Evolutionary conservation across 2,797 vertebrate species (phyloP).

Genomic region (Odontamblyopus lacepedii): DNA sequence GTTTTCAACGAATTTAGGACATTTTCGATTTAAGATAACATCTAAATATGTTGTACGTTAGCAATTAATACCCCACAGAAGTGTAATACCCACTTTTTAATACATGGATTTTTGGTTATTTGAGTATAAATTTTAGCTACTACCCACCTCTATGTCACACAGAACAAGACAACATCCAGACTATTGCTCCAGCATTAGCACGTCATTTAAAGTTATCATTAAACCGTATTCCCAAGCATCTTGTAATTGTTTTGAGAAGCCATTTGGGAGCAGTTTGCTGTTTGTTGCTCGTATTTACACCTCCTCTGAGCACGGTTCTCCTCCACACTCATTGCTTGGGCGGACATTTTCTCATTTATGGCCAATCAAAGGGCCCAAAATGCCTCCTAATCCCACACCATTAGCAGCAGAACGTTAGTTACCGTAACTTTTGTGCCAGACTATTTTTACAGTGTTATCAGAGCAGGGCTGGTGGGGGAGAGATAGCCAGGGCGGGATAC

Average conservation of each 20-base stretch:
- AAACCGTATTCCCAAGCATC: neutral
- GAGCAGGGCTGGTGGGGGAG: conserved; percentile 22
- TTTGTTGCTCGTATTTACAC: conserved; percentile 28
- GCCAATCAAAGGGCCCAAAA: conserved; percentile 41
- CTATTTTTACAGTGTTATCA: conserved; percentile 15
- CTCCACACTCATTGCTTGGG: conserved; percentile 1
- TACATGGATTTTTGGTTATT: neutral
- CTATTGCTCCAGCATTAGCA: neutral
- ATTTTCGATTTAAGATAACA: no score
- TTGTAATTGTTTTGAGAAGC: conserved; percentile 4
- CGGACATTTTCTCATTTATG: conserved; percentile 31
- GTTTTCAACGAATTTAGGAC: no score
- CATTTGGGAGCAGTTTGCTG: conserved; percentile 1
- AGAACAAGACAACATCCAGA: neutral
- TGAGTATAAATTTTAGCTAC: neutral
- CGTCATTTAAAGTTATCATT: conserved; percentile 12
- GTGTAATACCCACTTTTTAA: no score
- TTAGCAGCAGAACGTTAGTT: conserved; percentile 6
- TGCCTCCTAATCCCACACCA: conserved; percentile 15
- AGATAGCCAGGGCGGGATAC: conserved; percentile 53
- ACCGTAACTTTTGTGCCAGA: neutral
- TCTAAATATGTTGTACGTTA: no score
- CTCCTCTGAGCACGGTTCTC: conserved; percentile 2
- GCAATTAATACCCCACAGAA: no score
- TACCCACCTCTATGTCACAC: neutral